Base-by-base conservation (phyloP, 2,113 vertebrate species). In the Cervus canadensis region DNA sequence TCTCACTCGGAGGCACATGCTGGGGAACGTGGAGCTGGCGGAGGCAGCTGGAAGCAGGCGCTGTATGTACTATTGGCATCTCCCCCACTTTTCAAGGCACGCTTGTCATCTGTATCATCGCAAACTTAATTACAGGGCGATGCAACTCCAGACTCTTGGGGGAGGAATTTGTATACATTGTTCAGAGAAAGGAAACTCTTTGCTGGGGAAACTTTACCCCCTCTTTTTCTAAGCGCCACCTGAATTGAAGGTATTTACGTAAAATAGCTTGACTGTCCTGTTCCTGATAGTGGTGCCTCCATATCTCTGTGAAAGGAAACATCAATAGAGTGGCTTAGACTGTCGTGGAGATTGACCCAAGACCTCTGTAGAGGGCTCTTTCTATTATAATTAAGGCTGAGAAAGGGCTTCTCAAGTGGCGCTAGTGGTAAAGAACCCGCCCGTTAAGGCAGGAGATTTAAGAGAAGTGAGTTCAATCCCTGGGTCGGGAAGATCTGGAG, bases 41-140 rank as follows among this genome's bases (percentile, higher is more conserved):
- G 97, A 83, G 95, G 98, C 98, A 98, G 95, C 98, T 98, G 98
- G 95, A 96, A 97, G 91, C 21, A 89, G 87, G 82, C 21, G 97
- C 97, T 93, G 95, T 97, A 30, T 33, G 15, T 50, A 93, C 71
- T 52, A 57, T 11, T 97, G 98, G 97, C 98, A 96, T 97, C 96
- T 96, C 96, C 98, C 98, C 98, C 97, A 97, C 96, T 96, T 97
- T 98, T 98, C 97, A 40, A 97, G 96, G 97, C 95, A 64, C 74
- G 93, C 97, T 95, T 74, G 94, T 98, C 98, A 97, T 98, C 97
- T 97, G 98, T 96, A 97, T 98, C 98, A 95, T 90, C 79, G 94
- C 98, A 96, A 98, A 81, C 97, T 97, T 97, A 98, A 98, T 98
- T 98, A 93, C 94, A 93, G 78, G 83, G 81, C 21, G 36, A 26